phyloP scores from a whole-genome alignment of 1,140 invertebrate genomes.

The Triops cancriformis region DNA sequence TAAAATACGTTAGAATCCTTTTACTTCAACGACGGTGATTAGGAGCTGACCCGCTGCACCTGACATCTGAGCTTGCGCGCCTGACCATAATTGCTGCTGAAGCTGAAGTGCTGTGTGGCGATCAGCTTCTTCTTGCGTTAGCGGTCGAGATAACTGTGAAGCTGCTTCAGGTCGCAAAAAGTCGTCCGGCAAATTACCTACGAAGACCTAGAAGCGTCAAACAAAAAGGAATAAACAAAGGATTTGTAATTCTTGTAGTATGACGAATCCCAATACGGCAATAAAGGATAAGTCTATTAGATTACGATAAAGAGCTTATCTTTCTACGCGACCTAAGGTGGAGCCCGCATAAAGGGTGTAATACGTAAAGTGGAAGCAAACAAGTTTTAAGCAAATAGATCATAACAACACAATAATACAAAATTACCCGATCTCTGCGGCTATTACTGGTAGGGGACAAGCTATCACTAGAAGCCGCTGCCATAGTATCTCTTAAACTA shows the following conservation, averaged over 20 bases:
- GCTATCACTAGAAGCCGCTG: background rate
- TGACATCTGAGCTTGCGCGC: conserved; percentile 35
- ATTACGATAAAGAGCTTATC: no score
- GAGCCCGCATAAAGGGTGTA: no score
- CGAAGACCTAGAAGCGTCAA: conserved; percentile 18
- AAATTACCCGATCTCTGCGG: background rate
- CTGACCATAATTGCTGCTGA: conserved; percentile 24
- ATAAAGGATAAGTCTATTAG: no score
- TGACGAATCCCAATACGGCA: no score
- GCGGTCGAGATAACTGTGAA: background rate
- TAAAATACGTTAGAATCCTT: conserved; percentile 11
- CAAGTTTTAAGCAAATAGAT: no score
- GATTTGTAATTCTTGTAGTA: no score
- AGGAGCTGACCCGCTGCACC: conserved; percentile 63
- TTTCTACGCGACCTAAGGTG: no score
- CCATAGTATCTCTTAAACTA: background rate
- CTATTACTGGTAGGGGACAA: background rate
- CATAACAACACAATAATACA: no score
- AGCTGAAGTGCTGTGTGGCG: conserved; percentile 24
- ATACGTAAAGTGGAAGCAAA: no score
- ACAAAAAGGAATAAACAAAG: background rate
- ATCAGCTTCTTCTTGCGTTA: conserved; percentile 24
- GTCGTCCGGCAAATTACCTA: conserved; percentile 26
- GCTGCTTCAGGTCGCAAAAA: conserved; percentile 23
- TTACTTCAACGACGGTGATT: conserved; percentile 69